Conservation (phyloP, 2,888 invertebrate species). For the Atethmia centrago region DNA sequence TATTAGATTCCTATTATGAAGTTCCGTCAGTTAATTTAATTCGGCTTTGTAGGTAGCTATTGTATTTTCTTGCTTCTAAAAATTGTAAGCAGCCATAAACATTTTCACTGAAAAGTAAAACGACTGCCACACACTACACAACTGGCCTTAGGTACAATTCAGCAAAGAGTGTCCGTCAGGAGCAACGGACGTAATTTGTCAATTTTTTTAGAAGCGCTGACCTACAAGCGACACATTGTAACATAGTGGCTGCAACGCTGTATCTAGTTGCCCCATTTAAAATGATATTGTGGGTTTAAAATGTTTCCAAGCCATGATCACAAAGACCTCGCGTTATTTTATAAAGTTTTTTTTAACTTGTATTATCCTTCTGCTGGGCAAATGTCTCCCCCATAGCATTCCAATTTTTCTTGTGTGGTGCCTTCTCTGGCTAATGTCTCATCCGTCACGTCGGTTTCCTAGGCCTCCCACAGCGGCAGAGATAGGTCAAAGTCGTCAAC, state of each 20-base stretch:
- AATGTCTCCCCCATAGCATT: background rate
- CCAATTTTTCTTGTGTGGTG: background rate
- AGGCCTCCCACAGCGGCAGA: background rate
- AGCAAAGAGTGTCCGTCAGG: slow-evolving; percentile 27
- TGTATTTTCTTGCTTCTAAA: too few species aligned
- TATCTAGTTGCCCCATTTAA: slow-evolving; percentile 23
- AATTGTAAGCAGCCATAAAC: too few species aligned
- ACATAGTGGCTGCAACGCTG: slow-evolving; percentile 12
- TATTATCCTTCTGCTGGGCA: too few species aligned
- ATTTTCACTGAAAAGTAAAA: too few species aligned
- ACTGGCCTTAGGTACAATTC: slow-evolving; percentile 8
- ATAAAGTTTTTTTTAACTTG: background rate
- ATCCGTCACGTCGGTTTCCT: background rate
- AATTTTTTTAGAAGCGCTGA: slow-evolving; percentile 17
- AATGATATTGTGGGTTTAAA: slow-evolving; percentile 15
- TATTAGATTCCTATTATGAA: too few species aligned
- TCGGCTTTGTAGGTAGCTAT: too few species aligned
- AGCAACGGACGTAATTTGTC: slow-evolving; percentile 17
- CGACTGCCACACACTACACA: background rate
- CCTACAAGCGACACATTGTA: slow-evolving; percentile 3
- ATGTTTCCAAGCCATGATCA: background rate
- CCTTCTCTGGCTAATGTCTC: background rate
- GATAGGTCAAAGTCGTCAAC: too few species aligned
- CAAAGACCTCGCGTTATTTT: background rate
- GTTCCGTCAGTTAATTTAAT: too few species aligned